Evolutionary conservation across 2,113 vertebrate genomes (phyloP).

Genomic region (Rafetus swinhoei): DNA sequence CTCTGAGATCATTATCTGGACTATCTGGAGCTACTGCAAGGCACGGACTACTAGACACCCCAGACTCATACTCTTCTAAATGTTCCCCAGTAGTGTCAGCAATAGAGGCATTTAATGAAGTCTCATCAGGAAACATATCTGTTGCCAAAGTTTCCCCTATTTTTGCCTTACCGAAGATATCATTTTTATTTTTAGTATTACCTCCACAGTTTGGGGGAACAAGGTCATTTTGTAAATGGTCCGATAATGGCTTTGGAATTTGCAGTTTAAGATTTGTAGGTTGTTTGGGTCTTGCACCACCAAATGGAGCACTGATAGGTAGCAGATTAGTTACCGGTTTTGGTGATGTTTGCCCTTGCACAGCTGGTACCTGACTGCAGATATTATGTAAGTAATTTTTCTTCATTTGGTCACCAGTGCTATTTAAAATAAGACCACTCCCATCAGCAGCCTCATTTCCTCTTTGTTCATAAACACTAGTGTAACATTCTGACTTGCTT

Average conservation of each 20-base stretch:
- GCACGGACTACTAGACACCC: slow-evolving; percentile 78
- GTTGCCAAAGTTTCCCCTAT: slow-evolving; percentile 65
- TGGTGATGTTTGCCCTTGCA: slow-evolving; percentile 77
- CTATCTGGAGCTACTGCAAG: slow-evolving; percentile 85
- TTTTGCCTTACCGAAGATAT: slow-evolving; percentile 80
- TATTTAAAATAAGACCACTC: slow-evolving; percentile 77
- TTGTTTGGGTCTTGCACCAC: slow-evolving; percentile 97
- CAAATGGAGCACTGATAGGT: slow-evolving; percentile 91
- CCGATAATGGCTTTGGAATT: slow-evolving; percentile 90
- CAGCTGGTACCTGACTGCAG: slow-evolving; percentile 79
- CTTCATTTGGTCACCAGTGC: slow-evolving; percentile 78
- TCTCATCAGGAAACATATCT: slow-evolving; percentile 73
- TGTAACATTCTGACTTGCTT: slow-evolving; percentile 92
- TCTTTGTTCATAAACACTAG: slow-evolving; percentile 83
- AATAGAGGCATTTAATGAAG: slow-evolving; percentile 69
- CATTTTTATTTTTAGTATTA: slow-evolving; percentile 92
- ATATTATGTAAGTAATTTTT: slow-evolving; percentile 83
- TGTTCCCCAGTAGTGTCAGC: slow-evolving; percentile 82
- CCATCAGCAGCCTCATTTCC: slow-evolving; percentile 79
- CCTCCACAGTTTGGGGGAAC: slow-evolving; percentile 79
- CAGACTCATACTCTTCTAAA: slow-evolving; percentile 80
- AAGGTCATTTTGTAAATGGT: slow-evolving; percentile 91
- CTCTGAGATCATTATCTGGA: slow-evolving; percentile 96
- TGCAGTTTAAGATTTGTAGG: slow-evolving; percentile 94
- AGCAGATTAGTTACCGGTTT: slow-evolving; percentile 82